Percentiles rank a stretch among this genome's conserved stretches.
Evolutionary conservation across 2,113 vertebrate species (phyloP).

Genomic region (Rhea americana): DNA sequence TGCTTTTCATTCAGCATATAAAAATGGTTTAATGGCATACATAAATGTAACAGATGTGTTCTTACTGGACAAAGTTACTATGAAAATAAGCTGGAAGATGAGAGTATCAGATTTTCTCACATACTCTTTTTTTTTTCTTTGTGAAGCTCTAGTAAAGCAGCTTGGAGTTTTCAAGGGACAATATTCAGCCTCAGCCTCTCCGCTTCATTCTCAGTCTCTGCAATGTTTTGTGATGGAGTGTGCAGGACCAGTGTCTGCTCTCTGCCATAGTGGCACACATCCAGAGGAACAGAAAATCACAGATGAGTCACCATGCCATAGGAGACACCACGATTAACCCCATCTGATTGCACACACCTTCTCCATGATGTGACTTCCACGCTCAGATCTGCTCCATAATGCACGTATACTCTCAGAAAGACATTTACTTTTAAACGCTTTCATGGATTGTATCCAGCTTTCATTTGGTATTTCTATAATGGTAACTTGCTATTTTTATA

Average conservation of each 20-base stretch:
- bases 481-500: not conserved
- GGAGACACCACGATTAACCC: not conserved
- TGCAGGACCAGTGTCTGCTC: not conserved
- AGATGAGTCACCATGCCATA: not conserved
- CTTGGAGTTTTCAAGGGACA: not conserved
- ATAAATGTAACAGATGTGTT: not conserved
- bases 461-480: not conserved
- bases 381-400: not conserved
- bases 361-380: not conserved
- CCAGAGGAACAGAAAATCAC: not conserved
- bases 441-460: not conserved
- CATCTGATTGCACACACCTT: not conserved
- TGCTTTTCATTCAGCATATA: not conserved
- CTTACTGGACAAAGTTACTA: not conserved
- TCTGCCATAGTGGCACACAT: rapidly evolving
- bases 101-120: not conserved
- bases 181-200: not conserved
- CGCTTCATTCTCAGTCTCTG: not conserved
- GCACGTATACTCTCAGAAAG: not conserved
- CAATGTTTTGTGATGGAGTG: not conserved
- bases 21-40: not conserved
- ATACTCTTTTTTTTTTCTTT: not conserved
- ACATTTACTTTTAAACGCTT: not conserved
- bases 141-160: not conserved
- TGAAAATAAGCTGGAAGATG: not conserved